phyloP scores from a whole-genome alignment of 1,140 invertebrate genomes.

The Anagrus nilaparvatae region DNA sequence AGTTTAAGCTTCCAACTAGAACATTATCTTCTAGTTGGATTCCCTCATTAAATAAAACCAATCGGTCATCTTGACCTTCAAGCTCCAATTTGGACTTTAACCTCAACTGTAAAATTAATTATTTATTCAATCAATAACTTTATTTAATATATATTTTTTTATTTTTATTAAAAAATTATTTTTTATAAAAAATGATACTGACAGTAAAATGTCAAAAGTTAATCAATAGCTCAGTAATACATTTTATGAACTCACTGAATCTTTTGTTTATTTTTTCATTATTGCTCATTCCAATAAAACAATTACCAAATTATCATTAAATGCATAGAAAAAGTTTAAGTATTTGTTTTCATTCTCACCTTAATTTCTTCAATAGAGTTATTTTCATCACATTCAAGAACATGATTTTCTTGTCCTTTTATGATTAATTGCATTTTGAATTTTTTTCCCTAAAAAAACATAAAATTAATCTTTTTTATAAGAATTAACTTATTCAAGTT shows the following conservation, averaged over 20 bases:
- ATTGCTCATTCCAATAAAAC: slow-evolving; percentile 26
- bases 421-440: slow-evolving; percentile 58
- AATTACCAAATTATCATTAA: slow-evolving; percentile 29
- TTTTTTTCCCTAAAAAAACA: too few species aligned
- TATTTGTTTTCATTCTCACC: slow-evolving; percentile 34
- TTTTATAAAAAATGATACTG: neutral
- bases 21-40: slow-evolving; percentile 61
- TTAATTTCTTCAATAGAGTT: slow-evolving; percentile 53
- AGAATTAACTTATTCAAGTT: too few species aligned
- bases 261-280: slow-evolving; percentile 27
- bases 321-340: slow-evolving; percentile 15
- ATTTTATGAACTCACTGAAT: slow-evolving; percentile 21
- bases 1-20: slow-evolving; percentile 52
- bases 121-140: too few species aligned
- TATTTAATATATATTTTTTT: too few species aligned
- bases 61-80: too few species aligned
- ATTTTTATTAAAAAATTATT: neutral
- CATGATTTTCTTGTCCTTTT: slow-evolving; percentile 47
- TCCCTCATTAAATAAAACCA: too few species aligned
- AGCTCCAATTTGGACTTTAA: too few species aligned
- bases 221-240: neutral
- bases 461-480: too few species aligned
- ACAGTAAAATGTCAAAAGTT: slow-evolving; percentile 1
- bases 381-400: slow-evolving; percentile 48
- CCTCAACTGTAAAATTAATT: too few species aligned